These are phyloP conservation scores for Albula goreensis DNA, from an alignment of 2,113 vertebrate species.

Conservation along the genomic window DNA sequence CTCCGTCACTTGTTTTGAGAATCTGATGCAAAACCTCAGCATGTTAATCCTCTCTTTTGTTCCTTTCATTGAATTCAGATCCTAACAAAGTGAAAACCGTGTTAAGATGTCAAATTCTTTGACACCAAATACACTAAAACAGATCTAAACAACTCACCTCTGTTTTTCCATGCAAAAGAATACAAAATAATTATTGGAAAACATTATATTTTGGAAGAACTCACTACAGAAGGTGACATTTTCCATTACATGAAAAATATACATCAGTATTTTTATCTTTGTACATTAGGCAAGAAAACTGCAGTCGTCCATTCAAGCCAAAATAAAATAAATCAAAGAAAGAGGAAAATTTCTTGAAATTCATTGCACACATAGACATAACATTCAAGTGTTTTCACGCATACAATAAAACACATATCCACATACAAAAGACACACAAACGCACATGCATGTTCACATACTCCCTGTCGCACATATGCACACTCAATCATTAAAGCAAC, in stretches of 20 bases:
- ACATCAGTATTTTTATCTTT: constrained; percentile 94
- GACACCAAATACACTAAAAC: not conserved
- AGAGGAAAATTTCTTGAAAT: constrained; percentile 39
- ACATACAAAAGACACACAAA: constrained; percentile 24
- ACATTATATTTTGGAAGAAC: constrained; percentile 97
- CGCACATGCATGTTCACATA: constrained; percentile 12
- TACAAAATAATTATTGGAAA: constrained; percentile 79
- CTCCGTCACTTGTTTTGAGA: not conserved
- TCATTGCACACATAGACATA: not conserved
- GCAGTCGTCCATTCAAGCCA: constrained; percentile 65
- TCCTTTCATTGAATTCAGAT: not conserved
- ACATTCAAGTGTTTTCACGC: too few species aligned
- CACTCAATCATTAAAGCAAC: constrained; percentile 64
- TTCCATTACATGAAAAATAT: constrained; percentile 99
- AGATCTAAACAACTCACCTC: not conserved
- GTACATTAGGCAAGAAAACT: constrained; percentile 88
- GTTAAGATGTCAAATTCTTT: not conserved
- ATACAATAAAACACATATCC: constrained; percentile 44
- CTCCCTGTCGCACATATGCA: constrained; percentile 14
- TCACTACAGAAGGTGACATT: constrained; percentile 94
- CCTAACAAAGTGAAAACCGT: not conserved
- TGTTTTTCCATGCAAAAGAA: constrained; percentile 34
- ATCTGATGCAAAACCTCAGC: not conserved
- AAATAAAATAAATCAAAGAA: constrained; percentile 67
- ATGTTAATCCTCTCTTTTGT: not conserved